phyloP scores from a whole-genome alignment of 2,797 vertebrate genomes.

The Astyanax mexicanus region DNA sequence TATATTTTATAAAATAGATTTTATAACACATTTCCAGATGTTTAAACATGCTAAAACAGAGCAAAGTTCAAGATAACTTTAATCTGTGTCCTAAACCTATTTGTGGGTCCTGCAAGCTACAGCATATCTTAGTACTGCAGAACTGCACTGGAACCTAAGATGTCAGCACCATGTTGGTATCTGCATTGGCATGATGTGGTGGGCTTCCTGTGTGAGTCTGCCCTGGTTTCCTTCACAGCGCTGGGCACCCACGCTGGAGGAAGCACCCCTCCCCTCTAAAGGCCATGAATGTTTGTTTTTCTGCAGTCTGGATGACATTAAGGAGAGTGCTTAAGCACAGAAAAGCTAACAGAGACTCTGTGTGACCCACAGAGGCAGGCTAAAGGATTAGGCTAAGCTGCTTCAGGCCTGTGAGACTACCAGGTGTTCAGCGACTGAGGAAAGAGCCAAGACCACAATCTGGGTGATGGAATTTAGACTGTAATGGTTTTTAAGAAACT shows the following conservation, averaged over 20 bases:
- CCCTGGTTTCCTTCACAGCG: neutral
- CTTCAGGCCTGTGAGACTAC: constrained; percentile 29
- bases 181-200: neutral
- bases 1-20: too few relatives aligned
- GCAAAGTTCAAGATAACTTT: too few relatives aligned
- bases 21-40: too few relatives aligned
- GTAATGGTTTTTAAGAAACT: neutral
- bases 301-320: neutral
- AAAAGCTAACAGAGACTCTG: constrained; percentile 12
- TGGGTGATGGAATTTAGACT: neutral
- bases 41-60: too few relatives aligned
- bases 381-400: constrained; percentile 20
- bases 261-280: neutral
- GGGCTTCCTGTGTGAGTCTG: constrained; percentile 16
- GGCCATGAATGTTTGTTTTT: neutral
- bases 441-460: neutral
- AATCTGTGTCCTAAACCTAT: too few relatives aligned
- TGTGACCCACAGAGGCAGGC: constrained; percentile 17
- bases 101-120: neutral
- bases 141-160: neutral
- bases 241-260: neutral
- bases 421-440: neutral
- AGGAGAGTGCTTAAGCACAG: constrained; percentile 1
- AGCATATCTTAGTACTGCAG: neutral
- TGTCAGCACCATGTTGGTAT: neutral